Percentiles rank a stretch among this genome's conserved stretches.
Evolutionary conservation across 2,888 invertebrate species (phyloP).

Genomic region (Platyscelio sp.): DNA sequence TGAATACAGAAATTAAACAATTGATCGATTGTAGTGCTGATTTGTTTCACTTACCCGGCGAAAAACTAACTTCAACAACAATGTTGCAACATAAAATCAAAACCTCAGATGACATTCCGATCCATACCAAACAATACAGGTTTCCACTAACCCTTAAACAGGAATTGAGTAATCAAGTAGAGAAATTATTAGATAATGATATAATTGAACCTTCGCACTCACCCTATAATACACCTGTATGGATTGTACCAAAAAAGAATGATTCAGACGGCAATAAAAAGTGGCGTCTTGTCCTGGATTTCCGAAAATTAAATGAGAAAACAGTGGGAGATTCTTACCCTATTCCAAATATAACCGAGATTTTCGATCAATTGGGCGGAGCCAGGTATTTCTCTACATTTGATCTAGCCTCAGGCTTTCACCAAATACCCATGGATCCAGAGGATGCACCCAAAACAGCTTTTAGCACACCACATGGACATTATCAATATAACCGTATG

Average conservation of each 20-base stretch:
- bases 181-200: neutral
- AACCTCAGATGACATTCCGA: neutral
- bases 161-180: neutral
- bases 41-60: neutral
- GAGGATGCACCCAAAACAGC: neutral
- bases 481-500: neutral
- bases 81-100: neutral
- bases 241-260: neutral
- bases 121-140: neutral
- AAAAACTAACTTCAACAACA: neutral
- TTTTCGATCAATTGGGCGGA: conserved; percentile 3
- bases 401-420: neutral
- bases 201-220: neutral
- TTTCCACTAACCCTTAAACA: neutral
- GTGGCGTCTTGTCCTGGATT: neutral
- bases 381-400: neutral
- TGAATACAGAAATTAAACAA: too few species aligned
- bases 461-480: neutral
- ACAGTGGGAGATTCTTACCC: neutral
- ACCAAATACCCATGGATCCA: neutral
- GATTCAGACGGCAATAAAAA: neutral
- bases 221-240: neutral
- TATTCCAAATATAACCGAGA: neutral
- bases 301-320: neutral
- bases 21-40: too few species aligned